A percentile compares a stretch with the other conserved stretches of the same genome.
Conservation (phyloP, 2,797 vertebrate genomes). For the Amazonetta brasiliensis region DNA sequence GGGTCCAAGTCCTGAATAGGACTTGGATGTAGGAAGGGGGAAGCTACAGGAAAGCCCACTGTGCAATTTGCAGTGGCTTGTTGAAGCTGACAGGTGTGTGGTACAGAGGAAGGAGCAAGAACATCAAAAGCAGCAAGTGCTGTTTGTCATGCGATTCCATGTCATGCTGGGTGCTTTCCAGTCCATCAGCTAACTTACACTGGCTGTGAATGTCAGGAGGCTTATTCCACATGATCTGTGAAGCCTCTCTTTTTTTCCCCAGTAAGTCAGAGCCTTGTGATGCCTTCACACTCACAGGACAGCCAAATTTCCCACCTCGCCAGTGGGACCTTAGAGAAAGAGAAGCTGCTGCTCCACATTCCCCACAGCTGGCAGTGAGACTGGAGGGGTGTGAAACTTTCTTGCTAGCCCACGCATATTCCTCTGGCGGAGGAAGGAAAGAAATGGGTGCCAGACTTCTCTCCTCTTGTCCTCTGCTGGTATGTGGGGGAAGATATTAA, state of each 20-base stretch:
- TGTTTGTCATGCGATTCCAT: rapidly evolving
- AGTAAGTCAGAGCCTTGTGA: not conserved
- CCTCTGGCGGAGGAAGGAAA: not conserved
- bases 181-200: not conserved
- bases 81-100: not conserved
- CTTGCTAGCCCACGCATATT: not conserved
- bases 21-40: not conserved
- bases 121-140: not conserved
- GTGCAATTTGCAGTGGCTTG: not conserved
- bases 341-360: not conserved
- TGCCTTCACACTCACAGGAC: not conserved
- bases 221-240: not conserved
- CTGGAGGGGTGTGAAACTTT: not conserved
- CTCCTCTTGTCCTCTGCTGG: constrained; percentile 17
- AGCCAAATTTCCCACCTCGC: not conserved
- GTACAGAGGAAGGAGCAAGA: not conserved
- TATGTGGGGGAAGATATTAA: constrained; percentile 39
- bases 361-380: not conserved
- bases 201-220: not conserved
- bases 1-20: not conserved
- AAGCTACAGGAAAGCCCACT: not conserved
- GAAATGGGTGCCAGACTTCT: constrained; percentile 3
- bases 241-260: not conserved
- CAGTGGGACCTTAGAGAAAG: not conserved
- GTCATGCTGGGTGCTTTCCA: not conserved